phyloP scores from a whole-genome alignment of 2,797 vertebrate species.

The Lagorchestes hirsutus region DNA sequence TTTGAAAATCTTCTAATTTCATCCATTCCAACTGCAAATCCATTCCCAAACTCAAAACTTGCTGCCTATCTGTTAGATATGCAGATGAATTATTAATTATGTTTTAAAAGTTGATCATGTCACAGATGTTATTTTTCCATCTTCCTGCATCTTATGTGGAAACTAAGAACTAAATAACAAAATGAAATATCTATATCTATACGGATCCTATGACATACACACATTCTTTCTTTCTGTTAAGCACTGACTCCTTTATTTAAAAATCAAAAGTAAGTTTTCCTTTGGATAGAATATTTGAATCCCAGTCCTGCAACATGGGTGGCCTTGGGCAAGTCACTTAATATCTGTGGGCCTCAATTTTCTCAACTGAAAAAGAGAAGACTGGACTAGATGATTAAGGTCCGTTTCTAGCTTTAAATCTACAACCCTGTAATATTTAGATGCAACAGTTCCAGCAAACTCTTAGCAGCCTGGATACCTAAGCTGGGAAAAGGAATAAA shows the following conservation, averaged over 20 bases:
- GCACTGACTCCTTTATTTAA: neutral
- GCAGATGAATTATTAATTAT: slow-evolving; percentile 37
- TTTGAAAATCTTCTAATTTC: slow-evolving; percentile 97
- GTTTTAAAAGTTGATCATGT: slow-evolving; percentile 14
- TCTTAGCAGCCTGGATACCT: neutral
- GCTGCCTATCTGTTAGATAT: slow-evolving; percentile 85
- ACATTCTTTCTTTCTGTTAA: too few species aligned
- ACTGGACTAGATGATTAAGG: neutral
- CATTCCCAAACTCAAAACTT: slow-evolving; percentile 94
- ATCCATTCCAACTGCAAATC: slow-evolving; percentile 98
- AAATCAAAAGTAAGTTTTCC: neutral
- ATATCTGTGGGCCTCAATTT: neutral
- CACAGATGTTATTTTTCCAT: slow-evolving; percentile 1
- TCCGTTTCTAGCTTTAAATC: neutral
- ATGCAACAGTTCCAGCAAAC: neutral
- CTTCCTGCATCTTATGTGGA: neutral
- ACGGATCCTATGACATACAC: neutral
- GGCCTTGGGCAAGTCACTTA: neutral
- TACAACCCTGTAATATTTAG: neutral
- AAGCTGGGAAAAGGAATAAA: neutral
- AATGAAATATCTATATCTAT: neutral
- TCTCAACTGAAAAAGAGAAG: neutral
- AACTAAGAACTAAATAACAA: neutral
- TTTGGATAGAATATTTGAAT: neutral
- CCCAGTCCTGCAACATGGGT: neutral